Percentiles rank a stretch among this genome's conserved stretches.
These are phyloP conservation scores for Myopa testacea DNA, from an alignment of 2,888 invertebrate species.

Conservation along the genomic window DNA sequence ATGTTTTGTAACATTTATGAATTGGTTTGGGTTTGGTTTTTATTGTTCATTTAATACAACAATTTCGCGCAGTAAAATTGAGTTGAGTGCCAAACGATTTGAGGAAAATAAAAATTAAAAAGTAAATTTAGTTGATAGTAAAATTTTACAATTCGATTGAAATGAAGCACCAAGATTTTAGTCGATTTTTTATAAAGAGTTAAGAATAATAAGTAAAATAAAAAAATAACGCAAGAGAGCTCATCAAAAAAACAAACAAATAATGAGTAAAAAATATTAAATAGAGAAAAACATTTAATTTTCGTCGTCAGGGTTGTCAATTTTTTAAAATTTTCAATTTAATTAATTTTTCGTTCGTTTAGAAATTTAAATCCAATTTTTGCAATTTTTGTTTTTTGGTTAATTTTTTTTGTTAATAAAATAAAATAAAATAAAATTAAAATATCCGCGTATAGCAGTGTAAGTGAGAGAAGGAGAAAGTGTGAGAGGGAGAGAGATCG, in stretches of 20 bases:
- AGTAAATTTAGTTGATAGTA: neutral
- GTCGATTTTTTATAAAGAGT: conserved; percentile 40
- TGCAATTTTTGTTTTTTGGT: neutral
- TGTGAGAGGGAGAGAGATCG: neutral
- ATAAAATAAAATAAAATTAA: neutral
- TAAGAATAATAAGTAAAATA: conserved; percentile 41
- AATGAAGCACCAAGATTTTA: conserved; percentile 40
- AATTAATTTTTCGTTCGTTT: conserved; percentile 39
- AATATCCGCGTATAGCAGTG: conserved; percentile 30
- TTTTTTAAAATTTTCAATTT: conserved; percentile 40
- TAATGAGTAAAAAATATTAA: neutral
- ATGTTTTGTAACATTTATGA: neutral
- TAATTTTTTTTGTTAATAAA: conserved; percentile 4
- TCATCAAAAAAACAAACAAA: conserved; percentile 7
- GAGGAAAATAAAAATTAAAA: conserved; percentile 25
- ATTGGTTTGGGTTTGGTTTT: conserved; percentile 31
- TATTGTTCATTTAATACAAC: conserved; percentile 4
- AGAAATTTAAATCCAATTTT: conserved; percentile 15
- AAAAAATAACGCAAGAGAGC: conserved; percentile 29
- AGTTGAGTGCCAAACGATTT: conserved; percentile 25
- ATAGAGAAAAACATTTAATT: conserved; percentile 17
- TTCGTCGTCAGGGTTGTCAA: conserved; percentile 34
- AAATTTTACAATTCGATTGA: neutral
- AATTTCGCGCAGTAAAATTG: conserved; percentile 16
- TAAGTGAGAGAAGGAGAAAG: neutral